phyloP scores from a whole-genome alignment of 2,113 vertebrate species.

The Chaetodon auriga region DNA sequence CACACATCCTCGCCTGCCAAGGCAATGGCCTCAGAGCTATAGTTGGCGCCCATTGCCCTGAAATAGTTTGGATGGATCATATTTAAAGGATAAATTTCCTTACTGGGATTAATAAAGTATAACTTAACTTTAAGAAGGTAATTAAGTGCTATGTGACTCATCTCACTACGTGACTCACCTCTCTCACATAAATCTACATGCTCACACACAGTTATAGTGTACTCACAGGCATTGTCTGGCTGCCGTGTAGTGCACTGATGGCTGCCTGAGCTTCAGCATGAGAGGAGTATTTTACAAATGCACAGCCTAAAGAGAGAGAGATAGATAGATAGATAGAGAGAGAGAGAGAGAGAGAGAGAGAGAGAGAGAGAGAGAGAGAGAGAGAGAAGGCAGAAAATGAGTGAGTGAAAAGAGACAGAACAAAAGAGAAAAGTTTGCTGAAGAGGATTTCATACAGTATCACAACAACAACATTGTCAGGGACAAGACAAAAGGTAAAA shows the following conservation, averaged over 20 bases:
- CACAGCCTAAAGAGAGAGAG: constrained; percentile 87
- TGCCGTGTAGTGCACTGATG: constrained; percentile 95
- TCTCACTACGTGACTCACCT: constrained; percentile 59
- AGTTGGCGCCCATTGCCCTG: constrained; percentile 14
- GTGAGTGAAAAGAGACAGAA: neutral
- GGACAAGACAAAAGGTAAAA: constrained; percentile 3
- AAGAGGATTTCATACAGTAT: constrained; percentile 7
- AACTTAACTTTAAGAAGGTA: constrained; percentile 69
- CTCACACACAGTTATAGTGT: constrained; percentile 60
- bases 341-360: too few relatives aligned
- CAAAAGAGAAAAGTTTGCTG: constrained; percentile 1
- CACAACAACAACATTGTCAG: constrained; percentile 7
- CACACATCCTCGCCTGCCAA: constrained; percentile 35
- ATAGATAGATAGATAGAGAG: too few relatives aligned
- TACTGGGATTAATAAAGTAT: constrained; percentile 65
- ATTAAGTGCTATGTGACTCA: constrained; percentile 63
- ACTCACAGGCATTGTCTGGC: constrained; percentile 98
- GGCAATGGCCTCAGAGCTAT: constrained; percentile 28
- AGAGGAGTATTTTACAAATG: constrained; percentile 97
- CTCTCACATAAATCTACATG: constrained; percentile 53
- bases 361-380: neutral
- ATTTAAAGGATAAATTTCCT: constrained; percentile 49
- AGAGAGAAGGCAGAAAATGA: neutral
- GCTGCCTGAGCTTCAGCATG: constrained; percentile 96
- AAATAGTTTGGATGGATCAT: constrained; percentile 46